These are phyloP conservation scores for Fulmarus glacialis DNA, from an alignment of 2,113 vertebrate species.

Conservation along the genomic window DNA sequence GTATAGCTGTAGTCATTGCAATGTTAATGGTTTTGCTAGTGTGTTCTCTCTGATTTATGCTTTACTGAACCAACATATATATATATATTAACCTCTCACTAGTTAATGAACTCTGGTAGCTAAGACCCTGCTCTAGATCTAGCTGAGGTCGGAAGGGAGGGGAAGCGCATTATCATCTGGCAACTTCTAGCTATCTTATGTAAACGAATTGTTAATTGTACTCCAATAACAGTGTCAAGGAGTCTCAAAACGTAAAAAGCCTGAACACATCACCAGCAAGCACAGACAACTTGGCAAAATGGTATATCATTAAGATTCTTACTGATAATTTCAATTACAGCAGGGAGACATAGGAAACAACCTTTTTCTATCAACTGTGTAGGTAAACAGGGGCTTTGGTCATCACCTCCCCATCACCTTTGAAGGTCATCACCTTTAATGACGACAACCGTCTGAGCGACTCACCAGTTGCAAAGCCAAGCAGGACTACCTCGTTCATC, in stretches of 20 bases:
- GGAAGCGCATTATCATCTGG: neutral
- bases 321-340: neutral
- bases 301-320: neutral
- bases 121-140: neutral
- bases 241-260: neutral
- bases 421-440: neutral
- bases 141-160: neutral
- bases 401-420: neutral
- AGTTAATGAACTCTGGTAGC: neutral
- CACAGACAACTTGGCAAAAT: neutral
- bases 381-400: neutral
- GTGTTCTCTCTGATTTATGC: neutral
- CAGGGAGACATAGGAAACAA: neutral
- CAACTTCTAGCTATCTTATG: neutral
- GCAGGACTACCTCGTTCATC: rapidly evolving
- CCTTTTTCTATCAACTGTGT: neutral
- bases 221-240: neutral
- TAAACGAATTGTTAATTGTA: neutral
- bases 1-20: neutral
- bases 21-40: neutral
- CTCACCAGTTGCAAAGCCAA: neutral
- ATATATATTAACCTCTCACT: neutral
- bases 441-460: neutral
- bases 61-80: neutral
- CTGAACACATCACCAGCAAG: neutral